phyloP scores from a whole-genome alignment of 2,113 vertebrate genomes.

The Nipponia nippon region DNA sequence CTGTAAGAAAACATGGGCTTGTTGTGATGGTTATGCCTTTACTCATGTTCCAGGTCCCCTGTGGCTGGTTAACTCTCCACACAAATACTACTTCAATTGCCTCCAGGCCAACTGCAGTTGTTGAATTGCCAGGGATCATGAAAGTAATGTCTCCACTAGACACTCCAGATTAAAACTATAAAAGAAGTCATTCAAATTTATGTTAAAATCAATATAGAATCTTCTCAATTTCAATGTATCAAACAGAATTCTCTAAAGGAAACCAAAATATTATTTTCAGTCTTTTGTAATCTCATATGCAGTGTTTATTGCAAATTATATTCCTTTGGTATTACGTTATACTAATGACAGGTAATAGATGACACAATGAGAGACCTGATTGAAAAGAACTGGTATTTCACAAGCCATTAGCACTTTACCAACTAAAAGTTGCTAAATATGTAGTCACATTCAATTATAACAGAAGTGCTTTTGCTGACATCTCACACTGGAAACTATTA shows the following conservation, averaged over 20 bases:
- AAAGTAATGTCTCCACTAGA: background rate
- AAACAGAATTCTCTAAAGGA: background rate
- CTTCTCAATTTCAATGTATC: background rate
- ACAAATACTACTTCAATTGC: conserved; percentile 38
- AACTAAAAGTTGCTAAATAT: background rate
- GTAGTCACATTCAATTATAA: background rate
- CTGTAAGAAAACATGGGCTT: conserved; percentile 67
- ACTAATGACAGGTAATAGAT: background rate
- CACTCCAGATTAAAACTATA: background rate
- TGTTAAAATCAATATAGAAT: background rate
- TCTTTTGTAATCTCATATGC: background rate
- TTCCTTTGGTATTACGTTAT: background rate
- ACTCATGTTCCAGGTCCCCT: conserved; percentile 56
- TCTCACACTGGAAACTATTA: background rate
- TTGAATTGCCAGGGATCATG: background rate
- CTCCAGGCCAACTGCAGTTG: conserved; percentile 25
- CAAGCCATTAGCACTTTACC: background rate
- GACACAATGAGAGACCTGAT: background rate
- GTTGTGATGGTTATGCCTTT: conserved; percentile 63
- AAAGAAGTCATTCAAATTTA: background rate
- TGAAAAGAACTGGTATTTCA: background rate
- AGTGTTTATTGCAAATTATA: background rate
- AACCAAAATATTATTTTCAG: background rate
- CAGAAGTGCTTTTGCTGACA: background rate
- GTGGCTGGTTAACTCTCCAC: conserved; percentile 65